Base-by-base conservation (phyloP, 2,113 vertebrate genomes). In the Spilogale gracilis region DNA sequence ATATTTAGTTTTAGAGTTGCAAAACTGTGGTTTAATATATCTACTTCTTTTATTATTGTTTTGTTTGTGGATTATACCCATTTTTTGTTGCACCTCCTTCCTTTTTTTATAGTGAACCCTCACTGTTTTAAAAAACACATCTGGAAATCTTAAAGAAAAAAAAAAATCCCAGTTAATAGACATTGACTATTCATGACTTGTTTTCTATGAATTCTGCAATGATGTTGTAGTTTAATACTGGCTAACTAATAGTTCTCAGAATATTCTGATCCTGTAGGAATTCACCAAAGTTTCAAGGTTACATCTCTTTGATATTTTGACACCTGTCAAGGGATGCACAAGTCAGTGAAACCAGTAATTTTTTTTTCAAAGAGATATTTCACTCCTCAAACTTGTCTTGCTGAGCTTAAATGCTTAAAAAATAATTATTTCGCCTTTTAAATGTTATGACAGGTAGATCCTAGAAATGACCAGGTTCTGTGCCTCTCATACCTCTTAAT, bases 241-340 rank as follows among this genome's bases (percentile, higher is more conserved):
- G 74, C 61, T 78, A 8, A 45, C 18, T 81, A 84, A 85, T 8
- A 80, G 45, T 52, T 52, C 60, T 86, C 43, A 54, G 52, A 76
- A 89, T 96, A 96, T 76, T 94, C 45, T 83, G 81, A 94, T 74
- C 96, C 89, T 69, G 27, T 27, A 83, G 21, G 73, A 96, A 95
- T 71, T 90, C 45, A 88, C n/a, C 73, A 43, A 92, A 93, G 6
- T 63, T 86, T 14, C 0, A 2, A 54, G 32, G 2, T 12, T 91
- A 56, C 38, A 18, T 91, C 52, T 84, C 79, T 12, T 0, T 74
- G 45, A 67, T 92, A 96, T 67, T 95, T 91, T 95, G 74, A 91
- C 69, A 94, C 63, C 48, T 94, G 69, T 90, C 84, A 88, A 67
- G 73, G 65, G 91, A 71, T 71, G 32, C 27, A 69, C 78, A 91